Evolutionary conservation across 2,888 invertebrate genomes (phyloP), one percentile per base, ranked within the genome.

Genomic region (Monoplex corrugatus): DNA sequence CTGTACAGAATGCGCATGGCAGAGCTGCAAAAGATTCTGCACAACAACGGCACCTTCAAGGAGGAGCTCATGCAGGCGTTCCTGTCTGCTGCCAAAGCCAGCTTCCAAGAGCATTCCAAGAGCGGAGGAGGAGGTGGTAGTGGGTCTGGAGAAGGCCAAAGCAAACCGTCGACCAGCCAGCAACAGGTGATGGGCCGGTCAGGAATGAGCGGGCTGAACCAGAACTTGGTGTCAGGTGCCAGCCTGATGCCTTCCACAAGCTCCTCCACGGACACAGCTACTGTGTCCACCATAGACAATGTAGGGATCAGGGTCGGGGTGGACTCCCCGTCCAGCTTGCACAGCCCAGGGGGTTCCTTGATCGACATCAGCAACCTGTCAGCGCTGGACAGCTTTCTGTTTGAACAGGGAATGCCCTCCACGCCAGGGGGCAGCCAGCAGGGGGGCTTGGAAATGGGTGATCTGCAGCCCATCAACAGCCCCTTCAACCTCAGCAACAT

Each of bases 1-100:
- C 91, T 95, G 72, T 93, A 94, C 91, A 92, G 94, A 82, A 91
- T 95, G 44, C 93, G 95, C 92, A 95, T 95, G 95, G 95, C 94
- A 10, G 95, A 95, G 89, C 92, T 95, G 87, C 95, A 95, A 93
- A 92, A 94, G 75, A 91, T 95, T 16, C 92, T 95, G 38, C 94
- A 94, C 88, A 93, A 93, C 91, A 94, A 95, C 89, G 94, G 94
- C 82, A 93, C 93, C 8, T 93, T 94, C 87, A 95, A 94, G 91
- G 93, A 94, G 0, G 95, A 95, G 83, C 91, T 95, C 75, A 95
- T 94, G 94, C 93, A 95, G 91, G 94, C 94, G 5, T 95, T 94
- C 89, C 91, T 94, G 43, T 92, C 93, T 16, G 95, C 94, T 5
- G 95, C 94, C 10, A 93, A 94, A 91, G 93, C 93, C 88, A 94